These are phyloP conservation scores for Coelopa frigida DNA, from an alignment of 1,140 invertebrate genomes.

Conservation along the genomic window DNA sequence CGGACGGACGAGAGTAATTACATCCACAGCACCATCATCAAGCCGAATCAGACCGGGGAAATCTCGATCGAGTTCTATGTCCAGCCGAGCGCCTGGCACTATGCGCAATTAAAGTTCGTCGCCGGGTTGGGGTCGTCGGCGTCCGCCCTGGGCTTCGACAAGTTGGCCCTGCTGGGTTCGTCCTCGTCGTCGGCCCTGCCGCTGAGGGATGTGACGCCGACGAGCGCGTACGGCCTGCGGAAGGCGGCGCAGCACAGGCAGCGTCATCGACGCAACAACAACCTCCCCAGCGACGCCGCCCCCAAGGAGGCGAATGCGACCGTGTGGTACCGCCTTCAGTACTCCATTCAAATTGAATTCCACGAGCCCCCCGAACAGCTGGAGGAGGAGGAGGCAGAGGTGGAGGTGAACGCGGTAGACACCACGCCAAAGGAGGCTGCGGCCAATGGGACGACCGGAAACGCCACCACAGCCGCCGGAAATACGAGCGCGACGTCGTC, in stretches of 20 bases:
- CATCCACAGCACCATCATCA: conserved; percentile 26
- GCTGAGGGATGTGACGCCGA: too few relatives aligned
- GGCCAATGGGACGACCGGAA: too few relatives aligned
- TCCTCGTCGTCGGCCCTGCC: too few relatives aligned
- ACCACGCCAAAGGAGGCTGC: neutral
- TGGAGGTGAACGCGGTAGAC: neutral
- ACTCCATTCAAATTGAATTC: conserved; percentile 29
- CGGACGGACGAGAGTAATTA: conserved; percentile 20
- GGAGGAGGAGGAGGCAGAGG: neutral
- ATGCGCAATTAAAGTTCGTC: conserved; percentile 45
- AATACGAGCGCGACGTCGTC: neutral
- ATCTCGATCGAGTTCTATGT: conserved; percentile 48
- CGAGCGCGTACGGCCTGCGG: neutral
- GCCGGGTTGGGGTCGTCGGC: neutral
- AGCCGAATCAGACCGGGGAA: conserved; percentile 30
- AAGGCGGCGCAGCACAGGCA: neutral
- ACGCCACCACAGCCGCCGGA: conserved; percentile 19
- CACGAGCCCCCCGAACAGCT: conserved; percentile 10
- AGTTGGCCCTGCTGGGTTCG: too few relatives aligned
- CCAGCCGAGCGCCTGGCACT: conserved; percentile 53
- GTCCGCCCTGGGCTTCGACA: too few relatives aligned
- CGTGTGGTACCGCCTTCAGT: conserved; percentile 14
- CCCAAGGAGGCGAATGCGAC: conserved; percentile 9
- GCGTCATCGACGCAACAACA: neutral
- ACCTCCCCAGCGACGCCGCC: neutral